Evolutionary conservation across 2,797 vertebrate species (phyloP).

Genomic region (Delichon dasypus): DNA sequence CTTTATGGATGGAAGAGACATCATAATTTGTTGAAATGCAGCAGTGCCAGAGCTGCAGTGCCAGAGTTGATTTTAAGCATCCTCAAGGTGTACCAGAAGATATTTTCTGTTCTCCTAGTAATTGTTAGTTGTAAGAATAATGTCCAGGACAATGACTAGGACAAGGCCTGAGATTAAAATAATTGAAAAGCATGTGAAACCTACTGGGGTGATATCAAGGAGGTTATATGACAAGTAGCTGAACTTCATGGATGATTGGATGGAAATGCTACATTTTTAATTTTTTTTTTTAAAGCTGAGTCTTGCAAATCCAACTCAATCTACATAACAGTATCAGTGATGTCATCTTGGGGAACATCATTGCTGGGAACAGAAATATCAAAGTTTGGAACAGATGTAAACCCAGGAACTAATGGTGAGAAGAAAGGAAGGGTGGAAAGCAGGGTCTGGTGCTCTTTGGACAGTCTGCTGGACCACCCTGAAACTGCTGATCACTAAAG

Average conservation of each 20-base stretch:
- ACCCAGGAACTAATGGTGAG: fast-evolving
- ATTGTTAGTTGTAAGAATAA: not conserved
- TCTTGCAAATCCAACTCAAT: not conserved
- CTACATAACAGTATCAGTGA: not conserved
- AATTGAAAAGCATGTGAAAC: not conserved
- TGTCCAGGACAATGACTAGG: not conserved
- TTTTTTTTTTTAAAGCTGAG: not conserved
- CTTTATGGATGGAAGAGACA: fast-evolving
- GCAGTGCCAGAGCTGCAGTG: not conserved
- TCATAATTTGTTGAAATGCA: not conserved
- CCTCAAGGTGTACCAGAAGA: not conserved
- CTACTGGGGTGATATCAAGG: not conserved
- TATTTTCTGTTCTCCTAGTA: not conserved
- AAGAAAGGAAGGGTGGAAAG: not conserved
- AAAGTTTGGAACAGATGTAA: not conserved
- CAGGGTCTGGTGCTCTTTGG: not conserved
- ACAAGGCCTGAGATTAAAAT: not conserved
- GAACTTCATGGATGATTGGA: not conserved
- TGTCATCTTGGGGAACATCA: not conserved
- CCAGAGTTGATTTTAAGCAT: not conserved
- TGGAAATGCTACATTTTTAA: not conserved
- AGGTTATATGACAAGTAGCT: not conserved
- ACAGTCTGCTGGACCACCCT: not conserved
- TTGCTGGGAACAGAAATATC: not conserved
- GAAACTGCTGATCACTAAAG: not conserved